Evolutionary conservation across 1,140 invertebrate genomes (phyloP).

Genomic region (Drosophila serrata): DNA sequence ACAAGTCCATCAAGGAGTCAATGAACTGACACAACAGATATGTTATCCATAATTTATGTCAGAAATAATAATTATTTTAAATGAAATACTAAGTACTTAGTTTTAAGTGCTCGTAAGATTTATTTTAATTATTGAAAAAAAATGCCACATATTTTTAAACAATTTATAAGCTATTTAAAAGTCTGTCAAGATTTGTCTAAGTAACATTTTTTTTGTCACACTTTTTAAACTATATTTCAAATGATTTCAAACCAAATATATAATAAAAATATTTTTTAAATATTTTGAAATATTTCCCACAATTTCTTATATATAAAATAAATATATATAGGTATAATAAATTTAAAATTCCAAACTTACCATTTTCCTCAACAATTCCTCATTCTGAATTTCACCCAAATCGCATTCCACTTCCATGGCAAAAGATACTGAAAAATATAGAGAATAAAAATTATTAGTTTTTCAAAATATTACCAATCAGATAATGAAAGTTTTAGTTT

Average conservation of each 20-base stretch:
- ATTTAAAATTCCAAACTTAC: constrained; percentile 85
- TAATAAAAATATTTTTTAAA: background rate
- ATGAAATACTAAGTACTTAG: background rate
- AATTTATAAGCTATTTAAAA: background rate
- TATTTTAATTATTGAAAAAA: background rate
- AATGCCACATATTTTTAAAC: background rate
- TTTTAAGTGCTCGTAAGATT: background rate
- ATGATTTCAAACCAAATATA: background rate
- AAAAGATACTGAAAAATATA: constrained; percentile 30
- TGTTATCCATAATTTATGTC: background rate
- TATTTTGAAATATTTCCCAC: background rate
- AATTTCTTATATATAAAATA: no score
- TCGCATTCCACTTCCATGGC: constrained; percentile 87
- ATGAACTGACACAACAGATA: constrained; percentile 10
- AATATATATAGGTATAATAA: background rate
- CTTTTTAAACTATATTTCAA: background rate
- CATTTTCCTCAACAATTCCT: constrained; percentile 90
- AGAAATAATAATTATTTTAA: background rate
- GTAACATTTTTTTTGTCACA: background rate
- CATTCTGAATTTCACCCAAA: constrained; percentile 89
- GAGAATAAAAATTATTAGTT: constrained; percentile 2
- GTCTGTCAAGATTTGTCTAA: background rate
- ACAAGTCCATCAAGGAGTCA: constrained; percentile 27
- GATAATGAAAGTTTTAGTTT: background rate
- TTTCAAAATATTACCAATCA: background rate